Evolutionary conservation across 2,888 invertebrate genomes (phyloP), one percentile per base, ranked within the genome.

Genomic region (Synergus japonicus): DNA sequence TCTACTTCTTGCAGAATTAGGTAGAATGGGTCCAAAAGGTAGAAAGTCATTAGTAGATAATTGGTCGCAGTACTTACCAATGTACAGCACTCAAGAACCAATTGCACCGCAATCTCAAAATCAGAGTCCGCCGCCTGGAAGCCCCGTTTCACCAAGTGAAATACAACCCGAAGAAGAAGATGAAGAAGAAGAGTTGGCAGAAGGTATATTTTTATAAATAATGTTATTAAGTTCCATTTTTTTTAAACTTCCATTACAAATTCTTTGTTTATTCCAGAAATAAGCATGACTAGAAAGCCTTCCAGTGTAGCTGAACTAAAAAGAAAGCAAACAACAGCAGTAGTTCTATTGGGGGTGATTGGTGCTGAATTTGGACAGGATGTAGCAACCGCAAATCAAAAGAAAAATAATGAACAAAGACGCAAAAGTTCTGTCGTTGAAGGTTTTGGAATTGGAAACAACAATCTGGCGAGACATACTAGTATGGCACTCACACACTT

Each of bases 351-450:
- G 63, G 99, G 99, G 0, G 99, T 99, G 0, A 98, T 99, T 78
- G 99, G 99, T 0, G 98, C 99, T 0, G 99, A 99, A 93, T 99
- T 99, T 90, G 99, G 99, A 0, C 98, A 98, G 90, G 99, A 99
- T 90, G 97, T 99, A 76, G 95, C 96, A 0, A 95, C 94, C 63
- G 95, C 95, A 46, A 94, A 94, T 87, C 95, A 95, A 86, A 49
- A 49, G 54, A 93, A 94, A 73, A 92, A 94, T 15, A 94, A 93
- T 22, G 96, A 94, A 85, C 92, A 92, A 58, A 94, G 95, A 84
- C 94, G 96, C 81, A 97, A 96, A 92, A 97, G 96, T 84, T 97
- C 96, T 0, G 96, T 97, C 0, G 97, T 97, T 0, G 98, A 98
- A 94, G 97, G 96, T 77, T 96, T 96, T 91, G 97, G 96, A 29